These are phyloP conservation scores for Callithrix jacchus DNA, from an alignment of 2,113 vertebrate genomes.

Conservation along the genomic window DNA sequence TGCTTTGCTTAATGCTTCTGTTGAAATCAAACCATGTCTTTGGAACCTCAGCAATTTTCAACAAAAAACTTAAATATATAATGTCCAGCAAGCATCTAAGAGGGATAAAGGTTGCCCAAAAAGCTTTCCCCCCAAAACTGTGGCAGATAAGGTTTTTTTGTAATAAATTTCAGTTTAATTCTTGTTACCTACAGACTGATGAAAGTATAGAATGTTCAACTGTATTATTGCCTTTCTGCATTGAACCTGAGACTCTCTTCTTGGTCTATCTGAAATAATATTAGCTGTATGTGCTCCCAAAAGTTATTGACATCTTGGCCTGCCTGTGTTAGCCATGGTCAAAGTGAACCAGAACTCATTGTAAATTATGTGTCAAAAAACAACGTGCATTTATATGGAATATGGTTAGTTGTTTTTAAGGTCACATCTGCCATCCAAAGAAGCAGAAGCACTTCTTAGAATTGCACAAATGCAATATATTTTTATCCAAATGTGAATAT, in stretches of 20 bases:
- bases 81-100: not conserved
- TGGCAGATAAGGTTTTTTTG: not conserved
- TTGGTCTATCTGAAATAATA: not conserved
- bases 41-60: not conserved
- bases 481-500: conserved; percentile 21
- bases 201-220: not conserved
- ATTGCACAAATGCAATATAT: not conserved
- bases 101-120: not conserved
- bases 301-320: not conserved
- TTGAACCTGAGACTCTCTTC: not conserved
- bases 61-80: not conserved
- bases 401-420: not conserved
- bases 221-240: not conserved
- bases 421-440: not conserved
- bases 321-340: not conserved
- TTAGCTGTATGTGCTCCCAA: not conserved
- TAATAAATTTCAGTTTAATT: not conserved
- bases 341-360: not conserved
- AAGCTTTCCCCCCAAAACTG: not conserved
- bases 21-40: not conserved
- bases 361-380: not conserved
- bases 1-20: conserved; percentile 26
- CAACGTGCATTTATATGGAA: not conserved
- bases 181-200: not conserved
- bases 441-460: conserved; percentile 36